Conservation (phyloP, 2,888 invertebrate genomes). For the Papilio protenor region DNA sequence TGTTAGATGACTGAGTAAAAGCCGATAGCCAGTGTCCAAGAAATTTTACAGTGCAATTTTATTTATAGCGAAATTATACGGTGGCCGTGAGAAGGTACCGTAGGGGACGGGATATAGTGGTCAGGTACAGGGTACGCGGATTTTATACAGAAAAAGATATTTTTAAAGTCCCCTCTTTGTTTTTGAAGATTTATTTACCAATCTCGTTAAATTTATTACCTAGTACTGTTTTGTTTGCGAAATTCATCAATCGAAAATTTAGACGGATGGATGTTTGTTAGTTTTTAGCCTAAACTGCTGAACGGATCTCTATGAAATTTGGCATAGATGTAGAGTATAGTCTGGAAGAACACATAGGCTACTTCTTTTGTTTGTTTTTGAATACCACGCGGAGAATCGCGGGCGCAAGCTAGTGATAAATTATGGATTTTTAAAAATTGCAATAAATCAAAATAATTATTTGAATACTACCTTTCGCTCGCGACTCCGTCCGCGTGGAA, state of each 20-base stretch:
- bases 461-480: too few species aligned
- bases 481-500: too few species aligned
- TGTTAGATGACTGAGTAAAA: constrained; percentile 42
- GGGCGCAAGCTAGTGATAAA: too few species aligned
- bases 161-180: constrained; percentile 36
- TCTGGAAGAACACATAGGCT: too few species aligned
- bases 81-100: constrained; percentile 71
- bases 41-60: constrained; percentile 79
- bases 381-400: too few species aligned
- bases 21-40: constrained; percentile 63
- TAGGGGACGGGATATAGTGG: constrained; percentile 48
- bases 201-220: neutral
- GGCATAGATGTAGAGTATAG: too few species aligned
- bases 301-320: too few species aligned
- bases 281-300: too few species aligned
- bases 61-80: constrained; percentile 81
- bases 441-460: too few species aligned
- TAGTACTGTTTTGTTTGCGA: neutral
- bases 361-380: too few species aligned
- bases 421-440: too few species aligned
- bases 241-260: neutral
- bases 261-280: too few species aligned
- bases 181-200: constrained; percentile 27
- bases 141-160: constrained; percentile 45
- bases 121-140: constrained; percentile 49